These are phyloP conservation scores for Phylloscopus whistleri DNA, from an alignment of 2,113 vertebrate species.

Conservation along the genomic window DNA sequence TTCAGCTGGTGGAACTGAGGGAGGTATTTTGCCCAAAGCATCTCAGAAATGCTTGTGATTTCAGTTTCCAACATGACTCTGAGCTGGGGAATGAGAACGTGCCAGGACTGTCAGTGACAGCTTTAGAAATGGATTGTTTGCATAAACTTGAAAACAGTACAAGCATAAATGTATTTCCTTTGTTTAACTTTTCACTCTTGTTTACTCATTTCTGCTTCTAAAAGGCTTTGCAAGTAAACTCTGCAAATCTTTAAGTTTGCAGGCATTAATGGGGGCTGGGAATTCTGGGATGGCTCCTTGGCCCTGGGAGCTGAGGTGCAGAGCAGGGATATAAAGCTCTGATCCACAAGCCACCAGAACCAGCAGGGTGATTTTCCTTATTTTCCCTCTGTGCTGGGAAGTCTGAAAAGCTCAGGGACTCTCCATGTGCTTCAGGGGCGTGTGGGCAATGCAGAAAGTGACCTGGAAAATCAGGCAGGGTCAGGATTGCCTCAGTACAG, in stretches of 20 bases:
- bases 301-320: not conserved
- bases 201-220: constrained; percentile 75
- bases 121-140: constrained; percentile 75
- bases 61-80: constrained; percentile 23
- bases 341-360: not conserved
- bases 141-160: constrained; percentile 73
- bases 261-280: constrained; percentile 51
- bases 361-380: not conserved
- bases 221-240: constrained; percentile 77
- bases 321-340: not conserved
- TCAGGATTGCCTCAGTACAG: not conserved
- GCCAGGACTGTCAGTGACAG: constrained; percentile 63
- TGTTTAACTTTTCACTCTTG: constrained; percentile 74
- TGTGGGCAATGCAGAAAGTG: not conserved
- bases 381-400: not conserved
- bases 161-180: constrained; percentile 75
- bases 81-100: constrained; percentile 37
- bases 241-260: constrained; percentile 68
- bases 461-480: not conserved
- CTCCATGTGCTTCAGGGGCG: accelerated
- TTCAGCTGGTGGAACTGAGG: not conserved
- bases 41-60: constrained; percentile 60
- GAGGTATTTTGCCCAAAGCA: constrained; percentile 54
- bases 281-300: not conserved
- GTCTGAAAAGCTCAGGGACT: not conserved